Conservation (phyloP, 2,797 vertebrate genomes). For the Coluber constrictor region DNA sequence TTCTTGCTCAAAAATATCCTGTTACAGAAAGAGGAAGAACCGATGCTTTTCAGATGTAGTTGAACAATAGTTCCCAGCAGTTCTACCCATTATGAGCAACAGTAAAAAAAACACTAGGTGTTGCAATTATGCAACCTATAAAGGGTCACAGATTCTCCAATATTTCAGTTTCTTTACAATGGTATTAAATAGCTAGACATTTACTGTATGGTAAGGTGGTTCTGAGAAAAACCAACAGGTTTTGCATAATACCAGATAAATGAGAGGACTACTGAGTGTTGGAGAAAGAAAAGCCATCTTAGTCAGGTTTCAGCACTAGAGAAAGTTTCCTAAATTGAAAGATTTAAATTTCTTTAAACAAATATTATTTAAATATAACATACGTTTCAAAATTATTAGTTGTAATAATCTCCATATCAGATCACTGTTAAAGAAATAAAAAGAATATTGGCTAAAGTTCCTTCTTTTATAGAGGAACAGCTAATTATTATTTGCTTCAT, state of each 20-base stretch:
- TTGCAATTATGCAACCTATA: background rate
- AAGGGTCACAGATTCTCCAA: background rate
- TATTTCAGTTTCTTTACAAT: background rate
- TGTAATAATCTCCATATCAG: background rate
- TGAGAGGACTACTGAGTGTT: background rate
- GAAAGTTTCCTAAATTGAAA: background rate
- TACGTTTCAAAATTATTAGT: background rate
- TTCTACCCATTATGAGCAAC: background rate
- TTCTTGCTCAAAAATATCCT: background rate
- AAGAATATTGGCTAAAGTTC: background rate
- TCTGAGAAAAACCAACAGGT: background rate
- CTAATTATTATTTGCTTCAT: slow-evolving; percentile 1
- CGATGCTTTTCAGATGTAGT: background rate
- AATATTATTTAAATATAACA: background rate
- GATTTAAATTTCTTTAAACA: background rate
- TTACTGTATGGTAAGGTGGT: background rate
- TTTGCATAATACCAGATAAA: background rate
- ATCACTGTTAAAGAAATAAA: background rate
- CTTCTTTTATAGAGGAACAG: background rate
- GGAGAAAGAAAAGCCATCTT: background rate
- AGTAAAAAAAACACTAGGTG: background rate
- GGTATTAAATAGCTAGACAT: background rate
- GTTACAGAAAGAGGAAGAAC: background rate
- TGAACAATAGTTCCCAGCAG: background rate
- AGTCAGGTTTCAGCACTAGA: background rate